Base-by-base conservation (phyloP, 2,888 invertebrate species). In the Idaea straminata region DNA sequence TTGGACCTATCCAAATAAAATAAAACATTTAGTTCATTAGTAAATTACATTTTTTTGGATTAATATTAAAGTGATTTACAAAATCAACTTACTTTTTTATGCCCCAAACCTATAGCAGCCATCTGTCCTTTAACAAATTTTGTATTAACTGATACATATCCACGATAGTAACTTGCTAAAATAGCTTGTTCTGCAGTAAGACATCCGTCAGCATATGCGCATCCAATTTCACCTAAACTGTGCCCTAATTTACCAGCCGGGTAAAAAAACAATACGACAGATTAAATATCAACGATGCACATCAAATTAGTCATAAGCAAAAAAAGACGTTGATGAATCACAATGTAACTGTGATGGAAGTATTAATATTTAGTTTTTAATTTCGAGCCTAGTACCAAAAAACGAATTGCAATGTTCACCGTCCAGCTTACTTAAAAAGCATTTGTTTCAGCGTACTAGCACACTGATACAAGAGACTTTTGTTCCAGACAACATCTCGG, bases 211-310 rank as follows among this genome's bases (percentile, higher is more conserved):
- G 84, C 86, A 63, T 87, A 87, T 0, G 83, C 86, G 62, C 87
- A 83, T 95, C 96, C 97, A n/a, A 98, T 89, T 85, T 99, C 98
- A 57, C 98, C 98, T 0, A 97, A 96, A 69, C 87, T 87, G 69
- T 86, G 86, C 3, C 86, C 86, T 86, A 25, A 25, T 25, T 25
- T 25, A 25, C 25, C 25, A n/a, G n/a, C n/a, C n/a, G n/a, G n/a
- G n/a, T n/a, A n/a, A n/a, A n/a, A n/a, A n/a, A n/a, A n/a, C n/a
- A n/a, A 25, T 25, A 25, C 25, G 25, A 25, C 25, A 25, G 25
- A 25, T 25, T 3, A 25, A 25, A 25, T 25, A 2, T 25, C 1
- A 25, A 25, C 2, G 25, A 25, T 25, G 25, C 25, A 25, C 25
- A 25, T 25, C 1, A 25, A 25, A 25, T 25, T 25, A 25, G 3